Conservation (phyloP, 1,140 invertebrate genomes). For the Vanessa tameamea region DNA sequence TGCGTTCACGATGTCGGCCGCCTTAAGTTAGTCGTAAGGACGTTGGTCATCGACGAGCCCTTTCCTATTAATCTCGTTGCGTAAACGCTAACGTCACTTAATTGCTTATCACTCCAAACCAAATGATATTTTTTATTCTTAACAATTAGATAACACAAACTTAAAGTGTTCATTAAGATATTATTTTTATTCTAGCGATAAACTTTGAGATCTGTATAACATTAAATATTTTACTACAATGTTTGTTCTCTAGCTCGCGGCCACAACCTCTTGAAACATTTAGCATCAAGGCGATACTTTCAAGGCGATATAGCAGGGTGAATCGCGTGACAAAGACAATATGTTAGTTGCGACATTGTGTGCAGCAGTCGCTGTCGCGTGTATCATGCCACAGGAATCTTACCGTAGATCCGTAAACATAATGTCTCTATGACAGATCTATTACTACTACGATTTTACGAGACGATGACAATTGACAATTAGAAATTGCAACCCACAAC, state of each 20-base stretch:
- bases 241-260: not conserved
- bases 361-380: conserved; percentile 47
- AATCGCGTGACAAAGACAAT: conserved; percentile 57
- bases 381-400: conserved; percentile 51
- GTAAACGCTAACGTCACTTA: conserved; percentile 6
- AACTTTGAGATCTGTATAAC: not conserved
- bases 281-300: conserved; percentile 23
- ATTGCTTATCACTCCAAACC: not conserved
- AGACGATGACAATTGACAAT: not conserved
- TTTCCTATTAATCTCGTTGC: conserved; percentile 24
- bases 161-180: not conserved
- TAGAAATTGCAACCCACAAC: too few species aligned
- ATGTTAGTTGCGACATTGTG: conserved; percentile 53
- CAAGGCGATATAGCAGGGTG: conserved; percentile 18
- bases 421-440: conserved; percentile 13
- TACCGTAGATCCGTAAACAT: conserved; percentile 52
- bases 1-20: conserved; percentile 17
- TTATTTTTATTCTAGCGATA: not conserved
- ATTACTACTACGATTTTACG: not conserved
- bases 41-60: conserved; percentile 25
- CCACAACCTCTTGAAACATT: conserved; percentile 21
- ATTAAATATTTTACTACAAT: not conserved
- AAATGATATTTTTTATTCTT: not conserved
- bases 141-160: conserved; percentile 4
- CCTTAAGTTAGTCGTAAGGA: conserved; percentile 26